Conservation (phyloP, 2,113 vertebrate species). For the Nanger granti region DNA sequence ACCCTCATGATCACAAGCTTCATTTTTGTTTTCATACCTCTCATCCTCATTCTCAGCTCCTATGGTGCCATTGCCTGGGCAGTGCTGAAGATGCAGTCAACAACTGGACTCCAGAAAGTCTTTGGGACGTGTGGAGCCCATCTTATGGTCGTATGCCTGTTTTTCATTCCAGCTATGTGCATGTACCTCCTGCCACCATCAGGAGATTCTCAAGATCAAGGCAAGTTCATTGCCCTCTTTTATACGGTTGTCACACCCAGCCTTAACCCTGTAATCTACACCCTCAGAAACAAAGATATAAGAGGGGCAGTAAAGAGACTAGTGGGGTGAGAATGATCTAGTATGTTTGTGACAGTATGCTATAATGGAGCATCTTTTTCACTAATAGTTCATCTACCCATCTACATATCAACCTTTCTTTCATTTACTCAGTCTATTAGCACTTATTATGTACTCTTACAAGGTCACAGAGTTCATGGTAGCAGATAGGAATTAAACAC, state of each 20-base stretch:
- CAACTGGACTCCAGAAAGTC: background rate
- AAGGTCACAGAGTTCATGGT: no score
- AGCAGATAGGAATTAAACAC: background rate
- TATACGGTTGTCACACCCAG: background rate
- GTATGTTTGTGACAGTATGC: background rate
- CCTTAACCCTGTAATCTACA: background rate
- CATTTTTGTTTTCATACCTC: background rate
- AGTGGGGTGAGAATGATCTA: background rate
- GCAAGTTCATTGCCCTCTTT: background rate
- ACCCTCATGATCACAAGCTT: background rate
- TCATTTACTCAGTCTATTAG: background rate
- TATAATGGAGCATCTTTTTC: background rate
- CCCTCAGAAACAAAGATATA: background rate
- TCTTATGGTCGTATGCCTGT: conserved; percentile 32
- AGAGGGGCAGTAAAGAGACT: background rate
- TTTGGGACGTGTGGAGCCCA: conserved; percentile 37
- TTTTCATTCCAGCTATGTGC: conserved; percentile 14
- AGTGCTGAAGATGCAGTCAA: conserved; percentile 39
- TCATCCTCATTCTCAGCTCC: conserved; percentile 17
- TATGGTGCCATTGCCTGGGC: conserved; percentile 22
- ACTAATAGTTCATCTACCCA: background rate
- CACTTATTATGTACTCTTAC: background rate
- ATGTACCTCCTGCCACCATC: background rate
- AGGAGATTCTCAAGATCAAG: background rate
- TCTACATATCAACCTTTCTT: background rate